Percentiles rank a stretch among this genome's conserved stretches.
Evolutionary conservation across 2,113 vertebrate genomes (phyloP).

Genomic region (Pogona vitticeps): DNA sequence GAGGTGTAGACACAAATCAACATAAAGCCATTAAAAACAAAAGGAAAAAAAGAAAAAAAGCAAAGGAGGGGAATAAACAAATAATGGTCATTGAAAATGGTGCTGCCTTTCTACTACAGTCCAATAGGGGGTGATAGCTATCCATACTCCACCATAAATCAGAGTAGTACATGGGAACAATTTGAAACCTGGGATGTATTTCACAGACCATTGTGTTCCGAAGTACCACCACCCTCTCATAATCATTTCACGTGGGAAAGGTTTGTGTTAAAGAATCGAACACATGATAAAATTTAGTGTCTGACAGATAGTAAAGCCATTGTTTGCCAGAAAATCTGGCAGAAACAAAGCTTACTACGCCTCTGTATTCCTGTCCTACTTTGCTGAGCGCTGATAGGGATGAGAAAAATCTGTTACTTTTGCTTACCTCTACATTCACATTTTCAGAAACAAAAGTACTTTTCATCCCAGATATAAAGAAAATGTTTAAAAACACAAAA

Average conservation of each 20-base stretch:
- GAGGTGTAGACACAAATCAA: neutral
- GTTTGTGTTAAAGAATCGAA: neutral
- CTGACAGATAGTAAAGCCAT: neutral
- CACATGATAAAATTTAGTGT: neutral
- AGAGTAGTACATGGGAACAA: neutral
- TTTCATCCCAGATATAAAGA: no score
- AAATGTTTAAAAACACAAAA: no score
- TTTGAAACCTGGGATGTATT: neutral
- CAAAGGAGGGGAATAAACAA: no score
- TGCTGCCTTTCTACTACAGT: neutral
- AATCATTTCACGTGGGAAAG: neutral
- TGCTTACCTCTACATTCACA: no score
- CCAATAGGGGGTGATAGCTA: conserved; percentile 39
- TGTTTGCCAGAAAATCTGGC: no score
- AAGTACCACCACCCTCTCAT: neutral
- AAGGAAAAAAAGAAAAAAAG: neutral
- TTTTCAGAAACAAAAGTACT: no score
- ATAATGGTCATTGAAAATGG: neutral
- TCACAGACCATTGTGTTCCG: neutral
- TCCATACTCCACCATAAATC: neutral
- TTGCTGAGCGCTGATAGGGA: no score
- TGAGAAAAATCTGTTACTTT: no score
- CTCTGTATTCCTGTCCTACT: no score
- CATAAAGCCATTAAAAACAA: neutral
- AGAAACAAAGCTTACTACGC: no score